Base-by-base conservation (phyloP, 2,888 invertebrate genomes). In the Calliphora vomitoria region DNA sequence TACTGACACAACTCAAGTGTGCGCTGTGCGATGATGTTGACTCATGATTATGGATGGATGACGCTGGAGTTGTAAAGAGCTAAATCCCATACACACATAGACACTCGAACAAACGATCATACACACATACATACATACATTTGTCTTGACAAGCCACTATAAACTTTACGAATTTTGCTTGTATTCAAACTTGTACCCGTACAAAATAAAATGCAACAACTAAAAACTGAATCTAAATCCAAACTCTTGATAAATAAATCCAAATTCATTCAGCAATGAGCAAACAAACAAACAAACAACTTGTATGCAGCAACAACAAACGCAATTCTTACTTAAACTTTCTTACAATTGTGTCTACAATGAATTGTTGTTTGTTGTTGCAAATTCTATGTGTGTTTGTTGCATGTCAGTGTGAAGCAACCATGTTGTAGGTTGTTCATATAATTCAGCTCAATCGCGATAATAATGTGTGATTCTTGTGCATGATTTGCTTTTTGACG, bases 11-110 rank as follows among this genome's bases (percentile, higher is more conserved):
- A 66, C 72, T 82, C 81, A 74, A 82, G 81, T 78, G 78, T 82
- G 75, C 69, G 38, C 82, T 68, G 47, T 75, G 85, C 60, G 66
- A 76, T 87, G 87, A 84, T 87, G 85, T 82, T 82, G 85, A 82
- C 69, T 82, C 82, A 82, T 82, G 87, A 82, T 85, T 87, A 85
- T 85, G 85, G 82, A 85, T 82, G 75, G 85, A 85, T 85, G 82
- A 78, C 82, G 76, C 60, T 84, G 72, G 66, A 50, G 81, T 81
- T 75, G 58, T 38, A 69, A 80, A 75, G 31, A 60, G 25, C 35
- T 82, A 69, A 50, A 82, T 47, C 50, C 50, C 75, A 76, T 53
- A 60, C 25, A 74, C 44, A 44, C 18, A 68, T 53, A 75, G 25
- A 60, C 68, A 68, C 41, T 47, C 62, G 15, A 4, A 50, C 68